phyloP scores from a whole-genome alignment of 1,140 invertebrate species.

The Sarcophaga bullata region DNA sequence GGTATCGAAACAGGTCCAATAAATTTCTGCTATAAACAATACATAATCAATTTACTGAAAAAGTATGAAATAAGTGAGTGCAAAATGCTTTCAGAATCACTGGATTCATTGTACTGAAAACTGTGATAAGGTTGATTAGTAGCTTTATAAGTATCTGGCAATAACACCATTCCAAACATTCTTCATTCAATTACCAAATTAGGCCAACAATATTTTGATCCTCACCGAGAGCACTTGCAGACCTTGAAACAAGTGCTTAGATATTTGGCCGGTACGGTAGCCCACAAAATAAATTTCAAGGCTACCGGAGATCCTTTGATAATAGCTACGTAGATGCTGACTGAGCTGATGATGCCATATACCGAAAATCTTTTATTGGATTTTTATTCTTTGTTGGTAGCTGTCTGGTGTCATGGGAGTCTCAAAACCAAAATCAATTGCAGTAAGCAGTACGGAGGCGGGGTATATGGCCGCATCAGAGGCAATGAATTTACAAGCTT shows the following conservation, averaged over 20 bases:
- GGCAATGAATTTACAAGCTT: no score
- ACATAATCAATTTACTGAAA: conserved; percentile 56
- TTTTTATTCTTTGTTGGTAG: background rate
- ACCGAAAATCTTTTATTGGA: no score
- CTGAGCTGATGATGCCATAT: background rate
- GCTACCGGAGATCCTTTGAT: background rate
- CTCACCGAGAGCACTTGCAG: conserved; percentile 28
- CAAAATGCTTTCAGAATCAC: background rate
- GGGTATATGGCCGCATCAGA: conserved; percentile 45
- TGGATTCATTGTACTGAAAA: conserved; percentile 4
- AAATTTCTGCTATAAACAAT: background rate
- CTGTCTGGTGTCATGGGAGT: conserved; percentile 9
- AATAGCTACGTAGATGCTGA: conserved; percentile 1
- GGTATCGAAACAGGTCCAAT: background rate
- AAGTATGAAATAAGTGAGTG: conserved; percentile 29
- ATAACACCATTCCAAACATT: conserved; percentile 41
- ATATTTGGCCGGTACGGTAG: background rate
- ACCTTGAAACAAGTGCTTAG: conserved; percentile 29
- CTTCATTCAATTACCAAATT: conserved; percentile 42
- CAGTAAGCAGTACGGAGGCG: background rate
- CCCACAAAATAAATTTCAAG: background rate
- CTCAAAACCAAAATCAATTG: background rate
- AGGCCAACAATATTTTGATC: conserved; percentile 34
- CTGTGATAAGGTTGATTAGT: background rate
- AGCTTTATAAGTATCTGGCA: conserved; percentile 34